phyloP scores from a whole-genome alignment of 1,140 invertebrate genomes.

The Phocides pigmalion region DNA sequence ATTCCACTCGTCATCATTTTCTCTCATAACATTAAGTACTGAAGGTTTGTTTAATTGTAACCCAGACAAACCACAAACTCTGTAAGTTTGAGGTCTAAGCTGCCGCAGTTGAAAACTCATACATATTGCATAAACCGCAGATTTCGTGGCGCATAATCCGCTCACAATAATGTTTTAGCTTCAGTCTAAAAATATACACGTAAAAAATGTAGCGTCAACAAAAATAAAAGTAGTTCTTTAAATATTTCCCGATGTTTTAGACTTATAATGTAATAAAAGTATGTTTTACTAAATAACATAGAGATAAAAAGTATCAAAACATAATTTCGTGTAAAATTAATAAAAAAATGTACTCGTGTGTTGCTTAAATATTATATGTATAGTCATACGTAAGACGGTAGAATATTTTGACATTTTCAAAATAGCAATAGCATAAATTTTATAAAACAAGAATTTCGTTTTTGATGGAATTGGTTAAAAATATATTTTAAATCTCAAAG shows the following conservation, averaged over 20 bases:
- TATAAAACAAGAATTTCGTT: no score
- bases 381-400: no score
- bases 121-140: constrained; percentile 15
- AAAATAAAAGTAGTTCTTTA: constrained; percentile 8
- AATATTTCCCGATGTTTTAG: constrained; percentile 39
- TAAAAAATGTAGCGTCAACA: constrained; percentile 10
- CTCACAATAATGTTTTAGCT: constrained; percentile 20
- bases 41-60: constrained; percentile 28
- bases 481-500: no score
- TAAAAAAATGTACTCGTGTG: no score
- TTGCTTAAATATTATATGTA: no score
- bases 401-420: no score
- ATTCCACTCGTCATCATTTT: no score
- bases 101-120: neutral
- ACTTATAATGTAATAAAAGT: neutral
- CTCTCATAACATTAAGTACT: neutral
- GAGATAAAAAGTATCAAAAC: no score
- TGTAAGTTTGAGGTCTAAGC: neutral
- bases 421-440: no score
- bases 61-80: constrained; percentile 9
- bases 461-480: no score
- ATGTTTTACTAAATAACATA: constrained; percentile 9
- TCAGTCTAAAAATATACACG: neutral
- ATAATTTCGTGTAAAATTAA: no score
- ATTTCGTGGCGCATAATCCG: constrained; percentile 10